Percentiles rank a stretch among this genome's conserved stretches.
Conservation (phyloP, 2,888 invertebrate genomes). For the Leucania comma region DNA sequence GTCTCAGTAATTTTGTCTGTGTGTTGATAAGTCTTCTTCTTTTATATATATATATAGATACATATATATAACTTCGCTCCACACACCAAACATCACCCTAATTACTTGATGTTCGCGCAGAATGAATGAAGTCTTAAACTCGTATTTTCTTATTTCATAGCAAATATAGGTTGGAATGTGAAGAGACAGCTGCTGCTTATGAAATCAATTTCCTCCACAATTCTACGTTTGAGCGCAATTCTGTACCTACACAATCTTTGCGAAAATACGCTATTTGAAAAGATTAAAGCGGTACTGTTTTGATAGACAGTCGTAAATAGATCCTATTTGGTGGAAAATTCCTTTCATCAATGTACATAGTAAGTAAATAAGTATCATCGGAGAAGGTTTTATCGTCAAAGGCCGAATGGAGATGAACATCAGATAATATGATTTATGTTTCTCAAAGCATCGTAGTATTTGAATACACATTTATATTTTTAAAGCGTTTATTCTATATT, state of each 20-base stretch:
- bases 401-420: slow-evolving; percentile 68
- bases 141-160: slow-evolving; percentile 53
- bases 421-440: slow-evolving; percentile 71
- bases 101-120: slow-evolving; percentile 41
- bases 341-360: slow-evolving; percentile 72
- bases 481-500: slow-evolving; percentile 45
- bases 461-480: slow-evolving; percentile 49
- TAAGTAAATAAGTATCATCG: slow-evolving; percentile 71
- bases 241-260: slow-evolving; percentile 66
- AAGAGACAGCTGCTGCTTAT: slow-evolving; percentile 73
- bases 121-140: slow-evolving; percentile 44
- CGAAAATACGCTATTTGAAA: slow-evolving; percentile 73
- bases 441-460: slow-evolving; percentile 58
- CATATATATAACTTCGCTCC: slow-evolving; percentile 46
- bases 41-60: slow-evolving; percentile 11
- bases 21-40: too few relatives aligned
- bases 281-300: slow-evolving; percentile 76
- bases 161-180: slow-evolving; percentile 57
- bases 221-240: slow-evolving; percentile 65
- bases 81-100: slow-evolving; percentile 39
- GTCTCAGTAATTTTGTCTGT: too few relatives aligned
- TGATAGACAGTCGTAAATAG: slow-evolving; percentile 78
- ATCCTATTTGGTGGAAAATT: slow-evolving; percentile 73
- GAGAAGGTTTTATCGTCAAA: slow-evolving; percentile 72
- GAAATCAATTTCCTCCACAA: slow-evolving; percentile 74